Evolutionary conservation across 2,797 vertebrate genomes (phyloP), one percentile per base, ranked within the genome.

Genomic region (Lithobates sylvaticus): DNA sequence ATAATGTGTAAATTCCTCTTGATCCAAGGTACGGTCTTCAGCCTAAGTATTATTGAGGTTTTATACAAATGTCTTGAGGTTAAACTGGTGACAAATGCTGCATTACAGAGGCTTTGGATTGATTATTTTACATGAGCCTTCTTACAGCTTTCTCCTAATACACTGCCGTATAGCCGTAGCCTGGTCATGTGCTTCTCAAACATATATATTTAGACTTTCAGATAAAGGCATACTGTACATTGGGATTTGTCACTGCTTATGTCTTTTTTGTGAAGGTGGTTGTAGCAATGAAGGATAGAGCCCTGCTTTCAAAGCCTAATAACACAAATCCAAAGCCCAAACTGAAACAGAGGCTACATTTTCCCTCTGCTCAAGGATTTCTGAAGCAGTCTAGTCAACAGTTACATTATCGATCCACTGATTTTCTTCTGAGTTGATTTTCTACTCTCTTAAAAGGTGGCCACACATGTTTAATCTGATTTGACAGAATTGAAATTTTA

Each of bases 1-100:
- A 74, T 44, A 83, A 27, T 64, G 36, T 42, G 70, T 54, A 71
- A 47, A 71, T 54, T 70, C 39, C 27, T 23, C 65, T 80, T 80
- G 39, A 67, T 64, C 76, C 12, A 13, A 64, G 65, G 36, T 29
- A 23, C 29, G 39, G 64, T 26, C 34, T 27, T 67, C 58, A 78
- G 26, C 10, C n/a, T 54, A 42, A 42, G 61, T 27, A 42, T 42
- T 78, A 78, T 21, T 78, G 12, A 78, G 75, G 47, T 76, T 34
- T 61, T 34, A 42, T 18, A 36, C 21, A 42, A 78, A 39, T 42
- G 13, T 78, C 39, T 44, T 29, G 34, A 21, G 61, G 34, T 44
- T 27, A 67, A 67, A 42, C 16, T 68, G 76, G 13, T 13, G 5
- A 29, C 58, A 76, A 58, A 27, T 27, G 65, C 26, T 10, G 65